A percentile compares a stretch with the other conserved stretches of the same genome.
phyloP scores from a whole-genome alignment of 53 echinoderm and acorn worm species.

The Astropecten irregularis region DNA sequence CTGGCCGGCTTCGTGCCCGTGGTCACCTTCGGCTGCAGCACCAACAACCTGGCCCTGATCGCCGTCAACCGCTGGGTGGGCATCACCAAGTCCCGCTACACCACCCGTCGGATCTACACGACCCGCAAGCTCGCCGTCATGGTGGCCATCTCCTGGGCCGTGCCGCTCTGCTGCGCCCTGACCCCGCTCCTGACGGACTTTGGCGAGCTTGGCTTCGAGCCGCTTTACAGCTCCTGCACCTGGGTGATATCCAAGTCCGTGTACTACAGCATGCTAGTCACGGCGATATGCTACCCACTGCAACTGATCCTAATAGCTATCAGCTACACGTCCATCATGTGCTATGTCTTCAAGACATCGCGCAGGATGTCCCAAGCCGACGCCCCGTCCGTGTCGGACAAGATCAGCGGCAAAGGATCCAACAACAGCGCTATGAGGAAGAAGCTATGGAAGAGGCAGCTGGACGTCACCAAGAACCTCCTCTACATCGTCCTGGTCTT shows the following conservation, averaged over 20 bases:
- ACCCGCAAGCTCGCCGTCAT: constrained; percentile 49
- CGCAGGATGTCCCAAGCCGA: constrained; percentile 6
- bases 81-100: constrained; percentile 42
- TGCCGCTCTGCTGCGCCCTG: constrained; percentile 53
- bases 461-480: constrained; percentile 28
- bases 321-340: background rate
- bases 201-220: constrained; percentile 45
- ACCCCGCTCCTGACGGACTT: constrained; percentile 31
- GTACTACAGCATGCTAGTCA: background rate
- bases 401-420: background rate
- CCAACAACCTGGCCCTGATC: constrained; percentile 52
- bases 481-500: constrained; percentile 14
- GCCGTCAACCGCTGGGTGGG: constrained; percentile 59
- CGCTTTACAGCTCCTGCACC: constrained; percentile 1
- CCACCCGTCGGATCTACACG: constrained; percentile 53
- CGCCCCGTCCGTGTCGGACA: constrained; percentile 15
- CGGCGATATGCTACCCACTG: background rate
- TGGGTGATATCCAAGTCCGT: background rate
- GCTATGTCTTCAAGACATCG: constrained; percentile 1
- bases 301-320: background rate
- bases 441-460: constrained; percentile 3
- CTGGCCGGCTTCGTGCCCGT: constrained; percentile 43
- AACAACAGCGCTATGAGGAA: background rate
- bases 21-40: constrained; percentile 42
- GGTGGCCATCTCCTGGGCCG: constrained; percentile 54